Percentiles rank a stretch among this genome's conserved stretches.
phyloP scores from a whole-genome alignment of 2,797 vertebrate genomes.

The Phataginus tricuspis region DNA sequence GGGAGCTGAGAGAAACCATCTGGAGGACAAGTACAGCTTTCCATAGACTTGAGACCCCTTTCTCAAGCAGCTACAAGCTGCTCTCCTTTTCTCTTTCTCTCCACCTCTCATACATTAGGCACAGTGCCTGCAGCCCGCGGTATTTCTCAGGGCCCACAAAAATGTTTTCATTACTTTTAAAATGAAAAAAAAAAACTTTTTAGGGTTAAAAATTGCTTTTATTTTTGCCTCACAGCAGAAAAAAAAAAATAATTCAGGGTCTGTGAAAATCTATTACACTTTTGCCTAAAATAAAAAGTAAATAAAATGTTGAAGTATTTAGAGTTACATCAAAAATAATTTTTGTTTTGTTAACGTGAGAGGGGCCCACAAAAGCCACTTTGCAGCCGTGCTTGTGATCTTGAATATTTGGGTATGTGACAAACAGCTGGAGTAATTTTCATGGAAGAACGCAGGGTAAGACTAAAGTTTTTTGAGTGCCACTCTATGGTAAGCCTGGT shows the following conservation, averaged over 20 bases:
- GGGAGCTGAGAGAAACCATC: not conserved
- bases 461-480: not conserved
- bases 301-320: not conserved
- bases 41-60: accelerated
- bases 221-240: not conserved
- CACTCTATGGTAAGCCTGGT: not conserved
- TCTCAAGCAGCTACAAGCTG: not conserved
- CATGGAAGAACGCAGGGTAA: not conserved
- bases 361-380: not conserved
- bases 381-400: accelerated
- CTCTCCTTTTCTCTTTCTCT: not conserved
- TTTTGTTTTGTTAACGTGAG: not conserved
- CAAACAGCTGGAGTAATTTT: not conserved
- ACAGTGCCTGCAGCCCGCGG: accelerated
- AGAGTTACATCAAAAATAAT: not conserved
- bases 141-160: not conserved
- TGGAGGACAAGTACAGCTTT: not conserved
- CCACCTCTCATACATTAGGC: not conserved
- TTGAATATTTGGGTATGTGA: not conserved
- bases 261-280: not conserved
- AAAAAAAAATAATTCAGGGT: not conserved
- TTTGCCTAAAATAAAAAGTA: conserved; percentile 30
- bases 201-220: not conserved
- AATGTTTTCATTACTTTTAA: conserved; percentile 1
- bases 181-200: not conserved